Evolutionary conservation across 1,140 invertebrate genomes (phyloP).

Genomic region (Dinoponera quadriceps): DNA sequence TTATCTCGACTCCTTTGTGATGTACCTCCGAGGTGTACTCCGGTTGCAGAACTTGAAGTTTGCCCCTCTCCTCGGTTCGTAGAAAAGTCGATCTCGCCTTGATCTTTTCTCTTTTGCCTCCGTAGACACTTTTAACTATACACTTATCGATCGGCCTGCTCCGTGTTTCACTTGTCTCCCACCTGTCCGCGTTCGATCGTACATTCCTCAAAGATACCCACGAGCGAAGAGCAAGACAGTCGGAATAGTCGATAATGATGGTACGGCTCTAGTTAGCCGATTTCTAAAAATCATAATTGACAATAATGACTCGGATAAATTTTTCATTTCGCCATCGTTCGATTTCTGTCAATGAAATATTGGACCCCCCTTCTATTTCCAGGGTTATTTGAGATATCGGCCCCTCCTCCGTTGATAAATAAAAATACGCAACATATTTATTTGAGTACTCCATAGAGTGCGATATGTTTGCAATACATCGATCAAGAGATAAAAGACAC

Average conservation of each 20-base stretch:
- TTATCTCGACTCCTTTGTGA: background rate
- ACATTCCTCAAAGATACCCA: constrained; percentile 8
- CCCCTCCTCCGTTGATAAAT: no score
- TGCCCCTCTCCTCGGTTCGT: background rate
- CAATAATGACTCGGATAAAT: no score
- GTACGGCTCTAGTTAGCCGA: background rate
- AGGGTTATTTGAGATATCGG: no score
- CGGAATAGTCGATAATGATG: background rate
- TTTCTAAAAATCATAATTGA: background rate
- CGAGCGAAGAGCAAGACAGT: constrained; percentile 23
- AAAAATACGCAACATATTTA: no score
- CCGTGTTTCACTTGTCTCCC: constrained; percentile 20
- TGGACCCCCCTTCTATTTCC: no score
- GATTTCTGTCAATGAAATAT: no score
- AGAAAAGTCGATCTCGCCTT: constrained; percentile 45
- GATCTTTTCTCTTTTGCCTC: constrained; percentile 42
- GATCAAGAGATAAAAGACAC: no score
- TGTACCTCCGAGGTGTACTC: background rate
- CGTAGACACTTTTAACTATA: constrained; percentile 54
- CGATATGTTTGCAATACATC: no score
- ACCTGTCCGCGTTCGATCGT: background rate
- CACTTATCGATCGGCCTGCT: constrained; percentile 32
- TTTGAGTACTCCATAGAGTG: no score
- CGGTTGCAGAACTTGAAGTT: constrained; percentile 10
- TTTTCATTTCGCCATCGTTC: no score